These are phyloP conservation scores for Linnaemya vulpina DNA, from an alignment of 2,888 invertebrate genomes.

Conservation along the genomic window DNA sequence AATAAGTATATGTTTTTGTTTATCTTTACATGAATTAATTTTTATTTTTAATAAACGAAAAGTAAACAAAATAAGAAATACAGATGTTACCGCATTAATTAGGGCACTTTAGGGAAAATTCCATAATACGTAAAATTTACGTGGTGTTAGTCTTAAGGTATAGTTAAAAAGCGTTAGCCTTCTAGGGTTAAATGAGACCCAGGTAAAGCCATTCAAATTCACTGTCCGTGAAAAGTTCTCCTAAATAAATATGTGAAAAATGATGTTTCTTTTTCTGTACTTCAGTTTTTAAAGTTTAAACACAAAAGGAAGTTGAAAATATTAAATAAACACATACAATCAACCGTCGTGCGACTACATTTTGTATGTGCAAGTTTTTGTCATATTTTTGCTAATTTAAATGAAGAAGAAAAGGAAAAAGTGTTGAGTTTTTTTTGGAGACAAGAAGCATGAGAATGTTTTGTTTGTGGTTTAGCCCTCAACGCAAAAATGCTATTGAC, in stretches of 20 bases:
- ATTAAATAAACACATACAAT: constrained; percentile 27
- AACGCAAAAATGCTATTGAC: constrained; percentile 52
- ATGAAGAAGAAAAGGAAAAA: constrained; percentile 18
- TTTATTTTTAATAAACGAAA: no score
- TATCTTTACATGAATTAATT: no score
- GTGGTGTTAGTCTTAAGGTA: no score
- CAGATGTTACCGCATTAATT: no score
- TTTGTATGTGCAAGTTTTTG: constrained; percentile 9
- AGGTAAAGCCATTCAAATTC: not conserved
- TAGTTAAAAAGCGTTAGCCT: no score
- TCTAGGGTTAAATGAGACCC: no score
- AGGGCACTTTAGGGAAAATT: no score
- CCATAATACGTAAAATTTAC: no score
- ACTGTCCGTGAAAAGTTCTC: not conserved
- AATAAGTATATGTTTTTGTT: no score
- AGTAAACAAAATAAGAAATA: no score
- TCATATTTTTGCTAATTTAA: constrained; percentile 27
- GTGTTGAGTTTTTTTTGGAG: not conserved
- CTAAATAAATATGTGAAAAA: no score
- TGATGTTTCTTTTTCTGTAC: not conserved
- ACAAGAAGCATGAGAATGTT: constrained; percentile 17
- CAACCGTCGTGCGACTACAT: not conserved
- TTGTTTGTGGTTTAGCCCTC: constrained; percentile 14
- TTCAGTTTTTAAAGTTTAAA: constrained; percentile 17
- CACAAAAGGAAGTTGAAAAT: constrained; percentile 30